Percentiles rank a stretch among this genome's conserved stretches.
Evolutionary conservation across 2,797 vertebrate species (phyloP).

Genomic region (Mormyrus proboscirostris): DNA sequence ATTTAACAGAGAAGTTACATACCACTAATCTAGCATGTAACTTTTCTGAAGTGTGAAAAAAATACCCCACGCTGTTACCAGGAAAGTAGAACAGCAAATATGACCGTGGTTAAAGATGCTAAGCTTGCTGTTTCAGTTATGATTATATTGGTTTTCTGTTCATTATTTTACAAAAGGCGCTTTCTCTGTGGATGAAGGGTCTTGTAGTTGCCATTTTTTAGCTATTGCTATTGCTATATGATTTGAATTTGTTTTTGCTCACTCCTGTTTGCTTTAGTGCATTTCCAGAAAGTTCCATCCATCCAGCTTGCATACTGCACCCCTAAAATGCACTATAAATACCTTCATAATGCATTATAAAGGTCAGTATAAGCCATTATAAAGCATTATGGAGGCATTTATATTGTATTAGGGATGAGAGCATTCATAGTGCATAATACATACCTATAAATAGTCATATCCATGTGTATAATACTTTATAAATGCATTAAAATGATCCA

Average conservation of each 20-base stretch:
- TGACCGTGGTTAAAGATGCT: background rate
- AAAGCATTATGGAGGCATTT: background rate
- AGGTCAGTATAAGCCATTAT: background rate
- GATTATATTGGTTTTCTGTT: background rate
- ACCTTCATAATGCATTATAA: background rate
- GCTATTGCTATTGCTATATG: background rate
- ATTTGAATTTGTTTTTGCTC: background rate
- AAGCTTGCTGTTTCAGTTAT: background rate
- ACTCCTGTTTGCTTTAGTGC: background rate
- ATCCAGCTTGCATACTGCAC: background rate
- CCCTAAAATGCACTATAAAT: background rate
- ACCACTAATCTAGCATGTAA: background rate
- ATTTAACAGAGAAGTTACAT: conserved; percentile 9
- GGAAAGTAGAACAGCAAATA: background rate
- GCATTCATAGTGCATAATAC: background rate
- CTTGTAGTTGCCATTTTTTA: background rate
- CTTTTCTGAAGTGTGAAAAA: conserved; percentile 10
- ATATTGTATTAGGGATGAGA: background rate
- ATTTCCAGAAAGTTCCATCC: background rate
- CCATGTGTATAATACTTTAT: background rate
- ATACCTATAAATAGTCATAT: background rate
- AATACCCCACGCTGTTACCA: background rate
- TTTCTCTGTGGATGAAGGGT: background rate
- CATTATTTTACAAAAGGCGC: background rate
- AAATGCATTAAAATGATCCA: background rate